These are phyloP conservation scores for Phocoena sinus DNA, from an alignment of 2,113 vertebrate species.

Conservation along the genomic window DNA sequence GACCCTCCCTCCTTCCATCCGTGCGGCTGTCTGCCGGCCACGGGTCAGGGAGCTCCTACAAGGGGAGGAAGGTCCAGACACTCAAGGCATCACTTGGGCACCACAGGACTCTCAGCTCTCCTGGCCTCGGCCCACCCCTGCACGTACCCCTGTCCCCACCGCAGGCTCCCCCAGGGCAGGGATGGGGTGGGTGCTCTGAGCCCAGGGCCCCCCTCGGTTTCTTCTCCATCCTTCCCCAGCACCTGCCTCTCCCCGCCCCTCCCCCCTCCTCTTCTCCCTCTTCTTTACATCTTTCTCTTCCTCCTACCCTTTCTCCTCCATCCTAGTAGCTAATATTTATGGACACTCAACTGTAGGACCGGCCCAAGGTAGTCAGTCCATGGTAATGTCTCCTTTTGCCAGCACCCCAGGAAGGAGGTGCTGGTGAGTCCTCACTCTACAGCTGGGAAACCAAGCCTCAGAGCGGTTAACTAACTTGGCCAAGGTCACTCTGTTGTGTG, in stretches of 20 bases:
- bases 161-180: neutral
- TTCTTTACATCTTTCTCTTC: rapidly evolving
- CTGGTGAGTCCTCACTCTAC: too few relatives aligned
- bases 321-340: rapidly evolving
- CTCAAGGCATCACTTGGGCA: rapidly evolving
- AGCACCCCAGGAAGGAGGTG: neutral
- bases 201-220: rapidly evolving
- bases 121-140: neutral
- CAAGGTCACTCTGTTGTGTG: neutral
- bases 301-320: neutral
- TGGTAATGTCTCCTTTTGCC: rapidly evolving
- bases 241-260: rapidly evolving
- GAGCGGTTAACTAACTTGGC: too few relatives aligned
- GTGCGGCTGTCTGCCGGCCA: neutral
- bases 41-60: rapidly evolving
- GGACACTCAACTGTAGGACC: rapidly evolving
- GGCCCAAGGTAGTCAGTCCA: rapidly evolving
- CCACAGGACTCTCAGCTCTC: neutral
- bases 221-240: neutral
- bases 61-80: rapidly evolving
- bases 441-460: neutral
- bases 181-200: too few relatives aligned
- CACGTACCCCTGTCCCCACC: neutral
- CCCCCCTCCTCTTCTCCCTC: rapidly evolving
- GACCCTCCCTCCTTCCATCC: neutral